Evolutionary conservation across 2,888 invertebrate species (phyloP).

Genomic region (Xanthia icteritia): DNA sequence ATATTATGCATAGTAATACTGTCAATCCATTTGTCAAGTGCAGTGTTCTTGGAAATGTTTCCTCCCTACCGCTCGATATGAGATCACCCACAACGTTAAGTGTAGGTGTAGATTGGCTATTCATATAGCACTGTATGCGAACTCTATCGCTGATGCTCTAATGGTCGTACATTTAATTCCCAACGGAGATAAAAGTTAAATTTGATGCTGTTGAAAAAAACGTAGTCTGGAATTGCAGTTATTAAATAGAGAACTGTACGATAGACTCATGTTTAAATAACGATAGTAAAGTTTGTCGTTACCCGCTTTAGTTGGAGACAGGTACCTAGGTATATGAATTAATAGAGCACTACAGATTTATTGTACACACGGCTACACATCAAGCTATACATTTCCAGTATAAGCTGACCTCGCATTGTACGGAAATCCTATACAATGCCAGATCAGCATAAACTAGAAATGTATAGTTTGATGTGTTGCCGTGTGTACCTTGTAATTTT

Average conservation of each 20-base stretch:
- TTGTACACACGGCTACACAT: neutral
- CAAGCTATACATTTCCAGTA: no score
- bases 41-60: neutral
- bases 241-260: neutral
- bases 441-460: no score
- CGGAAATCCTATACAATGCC: no score
- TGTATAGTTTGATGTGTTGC: no score
- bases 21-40: neutral
- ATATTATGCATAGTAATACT: neutral
- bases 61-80: neutral
- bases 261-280: neutral
- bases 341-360: neutral
- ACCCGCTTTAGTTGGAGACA: neutral
- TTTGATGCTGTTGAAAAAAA: neutral
- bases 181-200: constrained; percentile 37
- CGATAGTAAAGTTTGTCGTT: neutral
- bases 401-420: no score
- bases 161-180: neutral
- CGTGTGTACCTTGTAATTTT: neutral
- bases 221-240: neutral
- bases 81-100: neutral
- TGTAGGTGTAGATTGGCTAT: neutral
- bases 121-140: neutral
- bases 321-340: neutral
- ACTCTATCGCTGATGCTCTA: constrained; percentile 2